Conservation (phyloP, 2,797 vertebrate genomes). For the Halcyon badia region DNA sequence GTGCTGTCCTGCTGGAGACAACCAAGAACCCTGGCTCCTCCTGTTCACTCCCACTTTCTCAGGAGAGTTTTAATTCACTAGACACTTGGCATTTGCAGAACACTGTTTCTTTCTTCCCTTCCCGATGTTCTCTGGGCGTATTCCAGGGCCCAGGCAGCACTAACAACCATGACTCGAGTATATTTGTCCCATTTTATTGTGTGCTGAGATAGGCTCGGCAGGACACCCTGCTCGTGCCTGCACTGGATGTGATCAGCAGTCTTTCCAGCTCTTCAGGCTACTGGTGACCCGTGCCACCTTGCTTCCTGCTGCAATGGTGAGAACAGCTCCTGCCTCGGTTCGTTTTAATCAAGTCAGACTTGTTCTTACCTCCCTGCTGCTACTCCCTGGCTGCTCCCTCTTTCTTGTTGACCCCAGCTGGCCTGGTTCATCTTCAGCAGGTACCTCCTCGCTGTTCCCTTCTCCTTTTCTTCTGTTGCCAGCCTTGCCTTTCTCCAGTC, state of each 20-base stretch:
- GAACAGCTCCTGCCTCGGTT: not conserved
- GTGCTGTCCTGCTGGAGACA: not conserved
- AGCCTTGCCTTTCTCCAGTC: not conserved
- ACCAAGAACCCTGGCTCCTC: not conserved
- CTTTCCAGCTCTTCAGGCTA: not conserved
- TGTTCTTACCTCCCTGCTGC: not conserved
- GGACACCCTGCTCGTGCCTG: not conserved
- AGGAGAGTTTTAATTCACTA: not conserved
- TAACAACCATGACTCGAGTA: not conserved
- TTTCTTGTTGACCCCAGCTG: not conserved
- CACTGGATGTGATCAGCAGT: not conserved
- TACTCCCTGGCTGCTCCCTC: not conserved
- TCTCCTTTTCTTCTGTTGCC: not conserved
- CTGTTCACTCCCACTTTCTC: not conserved
- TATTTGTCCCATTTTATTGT: not conserved
- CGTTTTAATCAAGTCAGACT: not conserved
- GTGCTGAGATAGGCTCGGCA: not conserved
- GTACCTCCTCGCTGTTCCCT: rapidly evolving
- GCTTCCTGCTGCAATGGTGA: not conserved
- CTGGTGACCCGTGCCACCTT: not conserved
- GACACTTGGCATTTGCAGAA: not conserved
- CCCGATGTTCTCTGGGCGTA: not conserved
- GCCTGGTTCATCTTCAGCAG: not conserved
- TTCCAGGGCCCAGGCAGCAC: not conserved
- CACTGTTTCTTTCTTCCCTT: not conserved